These are phyloP conservation scores for Cremastinae sp. DNA, from an alignment of 2,888 invertebrate species.

Conservation along the genomic window DNA sequence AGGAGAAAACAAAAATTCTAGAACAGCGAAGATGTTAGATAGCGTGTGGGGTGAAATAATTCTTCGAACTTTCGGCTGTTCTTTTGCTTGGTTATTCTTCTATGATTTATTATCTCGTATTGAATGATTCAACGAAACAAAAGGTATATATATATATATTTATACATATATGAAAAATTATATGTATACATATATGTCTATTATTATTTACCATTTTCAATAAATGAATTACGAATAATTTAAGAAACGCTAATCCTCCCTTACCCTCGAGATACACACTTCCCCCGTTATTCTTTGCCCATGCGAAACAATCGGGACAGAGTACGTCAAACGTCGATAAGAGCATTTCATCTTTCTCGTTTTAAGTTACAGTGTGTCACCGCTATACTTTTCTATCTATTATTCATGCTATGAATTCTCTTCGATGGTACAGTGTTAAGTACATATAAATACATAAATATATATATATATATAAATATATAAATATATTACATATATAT, in stretches of 20 bases:
- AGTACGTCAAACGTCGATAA: constrained; percentile 54
- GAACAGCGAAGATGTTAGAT: constrained; percentile 32
- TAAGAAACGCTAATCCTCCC: constrained; percentile 44
- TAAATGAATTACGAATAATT: constrained; percentile 61
- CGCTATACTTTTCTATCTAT: constrained; percentile 68
- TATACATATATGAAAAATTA: constrained; percentile 24
- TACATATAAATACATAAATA: constrained; percentile 67
- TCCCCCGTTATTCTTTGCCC: constrained; percentile 13
- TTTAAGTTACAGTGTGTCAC: constrained; percentile 66
- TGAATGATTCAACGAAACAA: constrained; percentile 44
- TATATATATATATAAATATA: constrained; percentile 63
- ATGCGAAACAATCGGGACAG: constrained; percentile 31
- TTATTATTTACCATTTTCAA: constrained; percentile 58
- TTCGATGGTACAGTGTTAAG: constrained; percentile 72
- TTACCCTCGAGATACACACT: neutral
- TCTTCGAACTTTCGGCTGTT: constrained; percentile 44
- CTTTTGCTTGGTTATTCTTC: constrained; percentile 59
- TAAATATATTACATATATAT: constrained; percentile 66
- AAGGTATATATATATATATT: constrained; percentile 36
- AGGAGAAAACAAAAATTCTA: too few relatives aligned
- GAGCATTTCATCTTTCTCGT: constrained; percentile 63
- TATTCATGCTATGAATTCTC: constrained; percentile 69
- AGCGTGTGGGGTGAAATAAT: constrained; percentile 28
- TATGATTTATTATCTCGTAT: constrained; percentile 63
- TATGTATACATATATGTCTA: constrained; percentile 43